Percentiles rank a stretch among this genome's conserved stretches.
Conservation (phyloP, 1,140 invertebrate genomes). For the Drosophila chauvacae region DNA sequence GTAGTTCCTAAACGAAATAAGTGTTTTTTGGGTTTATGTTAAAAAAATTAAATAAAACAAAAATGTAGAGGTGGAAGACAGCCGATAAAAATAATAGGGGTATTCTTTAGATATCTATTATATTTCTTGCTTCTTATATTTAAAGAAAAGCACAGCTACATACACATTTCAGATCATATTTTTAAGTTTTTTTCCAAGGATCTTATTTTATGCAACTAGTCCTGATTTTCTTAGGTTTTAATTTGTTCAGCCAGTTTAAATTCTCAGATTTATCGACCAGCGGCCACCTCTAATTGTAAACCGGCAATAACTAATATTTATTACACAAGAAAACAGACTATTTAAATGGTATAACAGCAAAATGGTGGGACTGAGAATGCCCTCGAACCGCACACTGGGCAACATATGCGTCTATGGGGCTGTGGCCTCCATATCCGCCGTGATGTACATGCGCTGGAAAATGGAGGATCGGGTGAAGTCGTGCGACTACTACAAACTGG, state of each 20-base stretch:
- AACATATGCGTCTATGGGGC: conserved; percentile 86
- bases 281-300: conserved; percentile 22
- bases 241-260: neutral
- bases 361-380: conserved; percentile 63
- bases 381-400: conserved; percentile 84
- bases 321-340: conserved; percentile 39
- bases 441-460: conserved; percentile 84
- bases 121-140: neutral
- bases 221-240: neutral
- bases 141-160: neutral
- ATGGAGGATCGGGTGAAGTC: conserved; percentile 85
- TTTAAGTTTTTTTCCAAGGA: neutral
- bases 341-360: conserved; percentile 4
- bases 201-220: neutral
- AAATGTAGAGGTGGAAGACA: neutral
- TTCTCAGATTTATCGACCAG: neutral
- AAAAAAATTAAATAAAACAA: neutral
- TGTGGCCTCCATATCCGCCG: conserved; percentile 84
- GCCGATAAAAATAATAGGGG: neutral
- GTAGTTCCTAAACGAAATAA: too few relatives aligned
- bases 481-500: conserved; percentile 86
- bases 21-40: neutral
- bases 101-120: neutral
- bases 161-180: neutral
- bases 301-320: conserved; percentile 63